Evolutionary conservation across 2,888 invertebrate genomes (phyloP).

Genomic region (Orthosia gothica): DNA sequence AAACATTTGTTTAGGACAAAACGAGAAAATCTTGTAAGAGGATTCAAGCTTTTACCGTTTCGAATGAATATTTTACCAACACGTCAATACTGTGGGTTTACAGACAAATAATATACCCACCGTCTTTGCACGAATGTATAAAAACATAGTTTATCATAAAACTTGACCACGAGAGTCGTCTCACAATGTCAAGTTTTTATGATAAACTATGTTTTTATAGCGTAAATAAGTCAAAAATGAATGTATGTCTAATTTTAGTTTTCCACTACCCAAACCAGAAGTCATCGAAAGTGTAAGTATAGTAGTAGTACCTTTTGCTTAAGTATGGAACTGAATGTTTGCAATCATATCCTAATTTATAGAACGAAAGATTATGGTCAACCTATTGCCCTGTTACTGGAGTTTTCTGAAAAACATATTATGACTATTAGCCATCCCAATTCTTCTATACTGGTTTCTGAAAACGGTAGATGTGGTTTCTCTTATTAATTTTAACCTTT

Average conservation of each 20-base stretch:
- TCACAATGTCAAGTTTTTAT: no score
- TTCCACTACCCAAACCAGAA: neutral
- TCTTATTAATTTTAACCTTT: neutral
- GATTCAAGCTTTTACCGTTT: slow-evolving; percentile 50
- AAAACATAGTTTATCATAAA: neutral
- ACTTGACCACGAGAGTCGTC: neutral
- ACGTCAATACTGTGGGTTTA: slow-evolving; percentile 7
- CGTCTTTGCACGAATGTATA: neutral
- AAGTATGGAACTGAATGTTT: neutral
- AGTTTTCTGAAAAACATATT: neutral
- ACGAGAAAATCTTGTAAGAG: slow-evolving; percentile 63
- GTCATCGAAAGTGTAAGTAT: neutral
- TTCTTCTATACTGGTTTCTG: neutral
- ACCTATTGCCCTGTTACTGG: neutral
- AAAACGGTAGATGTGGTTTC: neutral
- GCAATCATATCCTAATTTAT: neutral
- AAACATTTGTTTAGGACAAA: slow-evolving; percentile 72
- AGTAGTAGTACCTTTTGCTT: neutral
- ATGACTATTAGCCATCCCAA: no score
- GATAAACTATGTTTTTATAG: neutral
- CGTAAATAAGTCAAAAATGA: no score
- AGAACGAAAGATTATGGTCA: no score
- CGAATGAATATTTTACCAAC: slow-evolving; percentile 47
- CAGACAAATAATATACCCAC: slow-evolving; percentile 12
- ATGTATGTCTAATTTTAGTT: no score